Evolutionary conservation across 2,888 invertebrate genomes (phyloP).

Genomic region (Tuberolachnus salignus): DNA sequence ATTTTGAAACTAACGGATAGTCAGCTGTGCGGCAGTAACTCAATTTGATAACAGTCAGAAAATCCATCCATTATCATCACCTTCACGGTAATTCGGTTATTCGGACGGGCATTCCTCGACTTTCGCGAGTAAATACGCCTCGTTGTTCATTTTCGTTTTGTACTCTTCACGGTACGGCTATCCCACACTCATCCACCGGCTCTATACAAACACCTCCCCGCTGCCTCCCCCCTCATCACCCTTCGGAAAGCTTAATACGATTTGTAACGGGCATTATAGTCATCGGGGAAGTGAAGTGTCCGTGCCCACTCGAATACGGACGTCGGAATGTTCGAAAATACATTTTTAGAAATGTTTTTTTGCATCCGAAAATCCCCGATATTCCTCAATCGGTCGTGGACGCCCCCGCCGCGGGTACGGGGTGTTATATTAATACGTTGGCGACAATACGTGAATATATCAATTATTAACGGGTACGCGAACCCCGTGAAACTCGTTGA

Average conservation of each 20-base stretch:
- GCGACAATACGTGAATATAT: too few species aligned
- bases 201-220: too few species aligned
- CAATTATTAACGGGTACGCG: too few species aligned
- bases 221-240: too few species aligned
- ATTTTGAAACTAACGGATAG: conserved; percentile 6
- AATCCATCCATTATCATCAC: conserved; percentile 20
- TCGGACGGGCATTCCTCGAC: conserved; percentile 7
- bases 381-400: too few species aligned
- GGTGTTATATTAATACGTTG: too few species aligned
- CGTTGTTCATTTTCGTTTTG: conserved; percentile 8
- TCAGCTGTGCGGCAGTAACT: neutral
- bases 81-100: conserved; percentile 1
- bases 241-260: conserved; percentile 6
- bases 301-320: too few species aligned
- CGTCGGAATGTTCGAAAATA: too few species aligned
- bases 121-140: neutral
- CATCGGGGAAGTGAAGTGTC: neutral
- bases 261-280: neutral
- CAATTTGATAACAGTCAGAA: conserved; percentile 14
- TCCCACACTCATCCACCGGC: neutral
- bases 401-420: too few species aligned
- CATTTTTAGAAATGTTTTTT: too few species aligned
- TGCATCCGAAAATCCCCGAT: too few species aligned
- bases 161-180: neutral
- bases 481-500: too few species aligned